A percentile compares a stretch with the other conserved stretches of the same genome.
These are phyloP conservation scores for Phania funesta DNA, from an alignment of 2,888 invertebrate species.

Conservation along the genomic window DNA sequence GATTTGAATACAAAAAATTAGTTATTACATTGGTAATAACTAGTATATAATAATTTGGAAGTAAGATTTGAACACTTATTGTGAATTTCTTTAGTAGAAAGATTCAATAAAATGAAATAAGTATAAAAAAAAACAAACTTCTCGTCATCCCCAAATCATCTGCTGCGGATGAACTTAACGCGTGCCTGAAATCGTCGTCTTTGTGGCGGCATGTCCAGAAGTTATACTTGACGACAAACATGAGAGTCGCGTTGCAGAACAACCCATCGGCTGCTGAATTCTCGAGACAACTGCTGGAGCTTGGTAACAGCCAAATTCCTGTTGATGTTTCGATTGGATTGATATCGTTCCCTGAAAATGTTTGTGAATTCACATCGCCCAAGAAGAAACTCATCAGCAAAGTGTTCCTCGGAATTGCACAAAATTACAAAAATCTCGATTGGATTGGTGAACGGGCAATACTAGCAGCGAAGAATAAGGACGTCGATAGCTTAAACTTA, in stretches of 20 bases:
- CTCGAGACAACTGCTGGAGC: constrained; percentile 8
- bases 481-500: constrained; percentile 42
- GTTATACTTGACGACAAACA: constrained; percentile 60
- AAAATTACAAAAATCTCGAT: constrained; percentile 33
- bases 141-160: not conserved
- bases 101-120: too few relatives aligned
- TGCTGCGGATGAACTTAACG: constrained; percentile 52
- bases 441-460: constrained; percentile 52
- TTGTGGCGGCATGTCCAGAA: constrained; percentile 50
- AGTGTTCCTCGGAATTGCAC: constrained; percentile 31
- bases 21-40: too few relatives aligned
- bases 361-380: constrained; percentile 11
- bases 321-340: constrained; percentile 64
- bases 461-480: constrained; percentile 41
- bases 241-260: too few relatives aligned
- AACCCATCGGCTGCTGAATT: too few relatives aligned
- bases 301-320: too few relatives aligned
- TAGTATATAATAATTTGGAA: too few relatives aligned
- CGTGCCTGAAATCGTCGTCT: constrained; percentile 39
- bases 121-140: too few relatives aligned
- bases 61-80: too few relatives aligned
- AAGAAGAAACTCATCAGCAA: constrained; percentile 28
- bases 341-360: constrained; percentile 47
- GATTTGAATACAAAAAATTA: too few relatives aligned
- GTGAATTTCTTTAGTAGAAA: too few relatives aligned